Conservation (phyloP, 2,888 invertebrate genomes). For the Polydrusus tereticollis region DNA sequence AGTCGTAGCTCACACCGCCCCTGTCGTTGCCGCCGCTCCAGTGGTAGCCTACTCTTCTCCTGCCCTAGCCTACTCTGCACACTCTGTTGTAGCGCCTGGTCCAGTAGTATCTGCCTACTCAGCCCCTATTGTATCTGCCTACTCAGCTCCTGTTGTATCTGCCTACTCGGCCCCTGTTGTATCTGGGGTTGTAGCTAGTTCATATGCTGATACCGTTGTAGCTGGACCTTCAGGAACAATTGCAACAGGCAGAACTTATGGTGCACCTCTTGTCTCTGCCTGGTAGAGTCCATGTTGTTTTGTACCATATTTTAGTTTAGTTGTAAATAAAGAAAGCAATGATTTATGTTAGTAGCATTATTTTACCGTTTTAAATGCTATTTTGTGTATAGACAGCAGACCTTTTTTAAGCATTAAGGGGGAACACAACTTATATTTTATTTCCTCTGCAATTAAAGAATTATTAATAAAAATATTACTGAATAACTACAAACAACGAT, state of each 20-base stretch:
- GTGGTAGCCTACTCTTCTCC: constrained; percentile 35
- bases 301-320: background rate
- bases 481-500: too few species aligned
- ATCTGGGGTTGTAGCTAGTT: constrained; percentile 17
- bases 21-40: constrained; percentile 35
- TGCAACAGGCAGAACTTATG: constrained; percentile 50
- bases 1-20: constrained; percentile 50
- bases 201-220: constrained; percentile 51
- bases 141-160: constrained; percentile 37
- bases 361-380: too few species aligned
- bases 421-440: too few species aligned
- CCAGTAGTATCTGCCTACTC: constrained; percentile 42
- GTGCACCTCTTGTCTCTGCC: constrained; percentile 27
- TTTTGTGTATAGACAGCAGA: too few species aligned
- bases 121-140: constrained; percentile 34
- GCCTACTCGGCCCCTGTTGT: constrained; percentile 43
- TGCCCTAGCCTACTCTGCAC: constrained; percentile 18
- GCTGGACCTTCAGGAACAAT: constrained; percentile 58
- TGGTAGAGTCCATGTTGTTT: constrained; percentile 12
- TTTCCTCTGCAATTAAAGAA: too few species aligned
- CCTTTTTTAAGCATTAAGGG: too few species aligned
- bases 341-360: too few species aligned
- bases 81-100: constrained; percentile 20
- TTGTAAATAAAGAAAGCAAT: background rate
- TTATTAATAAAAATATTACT: too few species aligned